Percentiles rank a stretch among this genome's conserved stretches.
Evolutionary conservation across 2,113 vertebrate species (phyloP).

Genomic region (Dicrurus megarhynchus): DNA sequence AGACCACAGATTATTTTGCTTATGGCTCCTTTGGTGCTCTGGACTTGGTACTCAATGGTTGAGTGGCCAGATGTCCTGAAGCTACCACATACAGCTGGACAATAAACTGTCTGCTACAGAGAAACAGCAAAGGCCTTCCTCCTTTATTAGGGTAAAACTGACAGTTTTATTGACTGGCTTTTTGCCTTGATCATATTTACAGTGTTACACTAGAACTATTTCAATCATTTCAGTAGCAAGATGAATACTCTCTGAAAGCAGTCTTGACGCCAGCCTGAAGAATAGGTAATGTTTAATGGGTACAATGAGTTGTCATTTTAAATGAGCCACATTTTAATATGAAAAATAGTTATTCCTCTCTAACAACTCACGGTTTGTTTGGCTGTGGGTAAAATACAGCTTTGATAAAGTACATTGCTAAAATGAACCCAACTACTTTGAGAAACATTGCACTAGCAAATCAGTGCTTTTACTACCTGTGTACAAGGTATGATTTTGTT

Average conservation of each 20-base stretch:
- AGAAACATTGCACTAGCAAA: neutral
- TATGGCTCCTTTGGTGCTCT: neutral
- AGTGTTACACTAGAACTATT: neutral
- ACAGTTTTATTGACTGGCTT: slow-evolving; percentile 33
- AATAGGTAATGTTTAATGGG: slow-evolving; percentile 1
- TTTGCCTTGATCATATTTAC: slow-evolving; percentile 23
- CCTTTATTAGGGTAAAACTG: neutral
- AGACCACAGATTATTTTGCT: neutral
- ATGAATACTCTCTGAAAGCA: neutral
- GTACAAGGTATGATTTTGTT: neutral
- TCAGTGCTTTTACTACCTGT: neutral
- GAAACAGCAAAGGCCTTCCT: neutral
- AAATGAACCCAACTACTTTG: neutral
- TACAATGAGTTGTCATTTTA: neutral
- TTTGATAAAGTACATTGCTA: neutral
- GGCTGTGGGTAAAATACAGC: neutral
- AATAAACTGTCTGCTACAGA: slow-evolving; percentile 10
- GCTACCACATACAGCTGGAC: neutral
- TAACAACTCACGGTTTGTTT: neutral
- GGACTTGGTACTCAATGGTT: neutral
- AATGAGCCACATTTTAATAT: neutral
- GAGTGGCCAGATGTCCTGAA: slow-evolving; percentile 35
- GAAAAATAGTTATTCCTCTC: slow-evolving; percentile 16
- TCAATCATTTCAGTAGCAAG: neutral
- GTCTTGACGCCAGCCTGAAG: neutral